Evolutionary conservation across 2,113 vertebrate species (phyloP), one percentile per base, ranked within the genome.

Genomic region (Halcyon malimbica): DNA sequence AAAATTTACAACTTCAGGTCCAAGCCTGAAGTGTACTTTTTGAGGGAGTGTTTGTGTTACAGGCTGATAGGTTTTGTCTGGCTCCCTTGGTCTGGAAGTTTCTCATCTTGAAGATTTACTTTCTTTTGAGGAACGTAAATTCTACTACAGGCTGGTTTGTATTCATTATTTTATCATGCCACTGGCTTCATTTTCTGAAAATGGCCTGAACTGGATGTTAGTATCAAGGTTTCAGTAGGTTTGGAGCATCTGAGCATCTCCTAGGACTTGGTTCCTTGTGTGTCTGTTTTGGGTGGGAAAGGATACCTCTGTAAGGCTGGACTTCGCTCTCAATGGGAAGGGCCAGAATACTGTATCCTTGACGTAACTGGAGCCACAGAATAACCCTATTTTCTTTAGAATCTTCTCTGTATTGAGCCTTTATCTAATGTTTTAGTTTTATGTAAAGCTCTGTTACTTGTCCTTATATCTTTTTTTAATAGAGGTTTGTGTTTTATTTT

Each of bases 61-160:
- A 73, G 87, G 54, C 92, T 89, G 85, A 62, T 96, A 83, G 79
- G 57, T 92, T 96, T 94, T 93, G 79, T 92, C 91, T 95, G 50
- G 50, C 50, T 51, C 24, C 24, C 50, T 23, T 92, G 76, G 74
- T 71, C 73, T 57, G 89, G n/a, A 91, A 91, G 81, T 70, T 83
- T 83, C 75, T 81, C 6, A 3, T 51, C 79, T 84, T 26, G 39
- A 87, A 41, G 62, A 95, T 91, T 93, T 65, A 85, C 42, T 76
- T 65, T 85, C 62, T 48, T 83, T 24, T 44, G 73, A 90, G 71
- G 71, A 74, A 85, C 3, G 4, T 87, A 96, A 83, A 92, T 96
- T 82, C 68, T 92, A 0, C 26, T 87, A 10, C 26, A 25, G 41
- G 31, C n/a, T 92, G 44, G 33, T 73, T 80, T 90, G 44, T 67